These are phyloP conservation scores for Otocyon megalotis DNA, from an alignment of 2,113 vertebrate genomes.

Conservation along the genomic window DNA sequence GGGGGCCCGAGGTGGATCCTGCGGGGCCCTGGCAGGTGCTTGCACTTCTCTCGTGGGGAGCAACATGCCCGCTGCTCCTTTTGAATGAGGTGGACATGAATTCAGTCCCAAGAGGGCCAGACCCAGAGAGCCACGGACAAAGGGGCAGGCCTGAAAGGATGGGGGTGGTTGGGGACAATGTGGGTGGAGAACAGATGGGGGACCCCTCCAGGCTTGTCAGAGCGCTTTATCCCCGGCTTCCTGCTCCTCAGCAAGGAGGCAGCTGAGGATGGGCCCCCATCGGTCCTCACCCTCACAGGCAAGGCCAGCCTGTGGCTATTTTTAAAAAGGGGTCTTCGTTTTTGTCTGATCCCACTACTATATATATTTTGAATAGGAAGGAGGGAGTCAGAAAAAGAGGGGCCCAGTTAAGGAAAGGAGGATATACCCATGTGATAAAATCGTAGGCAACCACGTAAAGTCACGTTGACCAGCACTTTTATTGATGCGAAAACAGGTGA, in stretches of 20 bases:
- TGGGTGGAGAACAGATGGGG: not conserved
- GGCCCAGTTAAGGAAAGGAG: not conserved
- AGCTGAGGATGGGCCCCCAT: fast-evolving
- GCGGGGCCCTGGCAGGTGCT: fast-evolving
- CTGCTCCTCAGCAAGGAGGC: not conserved
- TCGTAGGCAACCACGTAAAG: not conserved
- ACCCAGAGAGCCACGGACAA: not conserved
- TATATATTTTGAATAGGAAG: not conserved
- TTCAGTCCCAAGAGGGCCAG: not conserved
- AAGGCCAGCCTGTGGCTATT: no score
- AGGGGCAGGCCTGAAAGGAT: not conserved
- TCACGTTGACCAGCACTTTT: not conserved
- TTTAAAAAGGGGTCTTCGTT: not conserved
- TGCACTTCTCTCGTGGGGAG: not conserved
- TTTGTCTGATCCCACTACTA: not conserved
- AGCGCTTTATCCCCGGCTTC: not conserved
- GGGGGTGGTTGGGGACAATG: not conserved
- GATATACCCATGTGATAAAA: fast-evolving
- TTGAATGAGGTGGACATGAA: not conserved
- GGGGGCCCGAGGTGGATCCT: not conserved
- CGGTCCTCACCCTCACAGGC: not conserved
- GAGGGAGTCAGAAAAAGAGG: not conserved
- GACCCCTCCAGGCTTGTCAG: not conserved
- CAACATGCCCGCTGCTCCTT: not conserved
- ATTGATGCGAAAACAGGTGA: fast-evolving